Evolutionary conservation across 2,113 vertebrate species (phyloP).

Genomic region (Miniopterus natalensis): DNA sequence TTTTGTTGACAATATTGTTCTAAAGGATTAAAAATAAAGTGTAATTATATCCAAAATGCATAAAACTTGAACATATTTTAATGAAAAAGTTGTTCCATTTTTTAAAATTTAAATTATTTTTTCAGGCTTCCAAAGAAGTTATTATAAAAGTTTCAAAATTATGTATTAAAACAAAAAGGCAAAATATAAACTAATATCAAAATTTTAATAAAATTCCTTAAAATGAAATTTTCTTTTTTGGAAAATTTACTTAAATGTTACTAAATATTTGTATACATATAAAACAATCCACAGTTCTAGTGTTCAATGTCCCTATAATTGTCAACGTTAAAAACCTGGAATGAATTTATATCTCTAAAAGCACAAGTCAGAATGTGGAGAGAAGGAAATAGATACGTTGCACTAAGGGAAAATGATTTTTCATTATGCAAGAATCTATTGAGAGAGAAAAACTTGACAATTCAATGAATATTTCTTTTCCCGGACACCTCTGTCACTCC

Average conservation of each 20-base stretch:
- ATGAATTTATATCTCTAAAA: not conserved
- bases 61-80: not conserved
- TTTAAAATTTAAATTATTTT: not conserved
- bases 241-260: not conserved
- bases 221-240: conserved; percentile 5
- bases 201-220: conserved; percentile 11
- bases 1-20: not conserved
- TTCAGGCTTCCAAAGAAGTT: not conserved
- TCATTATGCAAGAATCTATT: not conserved
- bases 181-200: not conserved
- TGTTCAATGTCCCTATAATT: not conserved
- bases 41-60: not conserved
- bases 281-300: not conserved
- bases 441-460: not conserved
- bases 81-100: not conserved
- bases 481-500: not conserved
- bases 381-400: not conserved
- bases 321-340: not conserved
- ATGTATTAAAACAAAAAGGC: not conserved
- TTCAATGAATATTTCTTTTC: not conserved
- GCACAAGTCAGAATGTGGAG: not conserved
- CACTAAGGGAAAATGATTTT: not conserved
- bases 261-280: not conserved
- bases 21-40: conserved; percentile 23
- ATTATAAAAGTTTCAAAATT: not conserved